Evolutionary conservation across 1,140 invertebrate species (phyloP), one percentile per base, ranked within the genome.

Genomic region (Drosophila dunni): DNA sequence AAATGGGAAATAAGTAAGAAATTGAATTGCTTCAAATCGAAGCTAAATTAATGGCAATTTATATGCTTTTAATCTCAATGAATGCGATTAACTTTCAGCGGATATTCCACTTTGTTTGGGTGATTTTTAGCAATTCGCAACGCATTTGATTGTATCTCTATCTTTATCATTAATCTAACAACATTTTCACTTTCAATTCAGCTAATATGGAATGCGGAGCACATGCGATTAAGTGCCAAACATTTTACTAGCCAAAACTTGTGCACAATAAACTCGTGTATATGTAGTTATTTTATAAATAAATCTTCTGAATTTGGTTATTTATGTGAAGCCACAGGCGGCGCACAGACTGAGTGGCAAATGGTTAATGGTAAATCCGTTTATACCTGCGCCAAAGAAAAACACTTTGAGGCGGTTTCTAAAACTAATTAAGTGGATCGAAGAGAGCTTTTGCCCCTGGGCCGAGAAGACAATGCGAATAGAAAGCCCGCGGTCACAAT

Each of bases 381-480:
- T 85, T 88, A 29, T 29, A 85, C 82, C 82, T 85, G 82, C 58
- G 48, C 69, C 34, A 62, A 66, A 36, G 24, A 51, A 44, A 29
- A 42, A 50, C 53, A 38, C 36, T 50, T 67, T 17, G 46, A 62
- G 20, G 8, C 77, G 45, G 51, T 48, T 69, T 75, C 42, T 36
- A 75, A 73, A 86, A 88, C 83, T 86, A 86, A 86, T 86, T 86
- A 86, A 88, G 82, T 78, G 75, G 70, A 62, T 66, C 11, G 34
- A 17, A 24, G 24, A 54, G 45, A 62, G 70, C 65, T 65, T 67
- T 54, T 56, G 51, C 36, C 60, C 36, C 38, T n/a, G 60, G 56
- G 46, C 58, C 8, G 36, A 10, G 15, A 40, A 67, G 33, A 65
- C 45, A 72, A 83, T 81, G 67, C 58, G 78, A 83, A 86, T 83